Percentiles rank a stretch among this genome's conserved stretches.
phyloP scores from a whole-genome alignment of 2,888 invertebrate genomes.

The Papilio protenor region DNA sequence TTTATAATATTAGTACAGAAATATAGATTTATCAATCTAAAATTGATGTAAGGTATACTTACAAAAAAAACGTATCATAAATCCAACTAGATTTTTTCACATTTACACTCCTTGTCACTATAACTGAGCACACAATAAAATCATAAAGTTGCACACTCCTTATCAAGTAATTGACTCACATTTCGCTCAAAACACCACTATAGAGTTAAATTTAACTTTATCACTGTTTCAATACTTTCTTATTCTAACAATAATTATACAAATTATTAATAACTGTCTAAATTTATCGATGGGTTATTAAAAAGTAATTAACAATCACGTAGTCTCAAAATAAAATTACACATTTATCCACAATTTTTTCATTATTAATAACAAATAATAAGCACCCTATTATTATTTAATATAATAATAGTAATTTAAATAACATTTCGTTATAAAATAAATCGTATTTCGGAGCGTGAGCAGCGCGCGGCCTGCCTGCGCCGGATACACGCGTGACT shows the following conservation, averaged over 20 bases:
- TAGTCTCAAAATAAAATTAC: not conserved
- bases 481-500: conserved; percentile 83
- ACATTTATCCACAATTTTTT: not conserved
- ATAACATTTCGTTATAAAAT: conserved; percentile 21
- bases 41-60: conserved; percentile 2
- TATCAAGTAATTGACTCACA: conserved; percentile 36
- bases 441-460: conserved; percentile 45
- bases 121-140: conserved; percentile 28
- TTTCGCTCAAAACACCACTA: conserved; percentile 14
- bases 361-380: not conserved
- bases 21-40: not conserved
- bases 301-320: conserved; percentile 20
- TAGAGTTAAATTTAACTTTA: conserved; percentile 7
- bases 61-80: conserved; percentile 15
- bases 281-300: conserved; percentile 24
- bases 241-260: conserved; percentile 2
- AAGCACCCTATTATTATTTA: not conserved
- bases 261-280: conserved; percentile 20
- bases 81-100: conserved; percentile 1
- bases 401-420: not conserved
- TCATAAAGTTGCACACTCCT: conserved; percentile 34
- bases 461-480: conserved; percentile 62
- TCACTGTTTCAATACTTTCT: conserved; percentile 15
- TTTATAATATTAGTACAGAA: no score
- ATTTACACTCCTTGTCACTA: conserved; percentile 18